Conservation (phyloP, 2,888 invertebrate species). For the Papilio gigon region DNA sequence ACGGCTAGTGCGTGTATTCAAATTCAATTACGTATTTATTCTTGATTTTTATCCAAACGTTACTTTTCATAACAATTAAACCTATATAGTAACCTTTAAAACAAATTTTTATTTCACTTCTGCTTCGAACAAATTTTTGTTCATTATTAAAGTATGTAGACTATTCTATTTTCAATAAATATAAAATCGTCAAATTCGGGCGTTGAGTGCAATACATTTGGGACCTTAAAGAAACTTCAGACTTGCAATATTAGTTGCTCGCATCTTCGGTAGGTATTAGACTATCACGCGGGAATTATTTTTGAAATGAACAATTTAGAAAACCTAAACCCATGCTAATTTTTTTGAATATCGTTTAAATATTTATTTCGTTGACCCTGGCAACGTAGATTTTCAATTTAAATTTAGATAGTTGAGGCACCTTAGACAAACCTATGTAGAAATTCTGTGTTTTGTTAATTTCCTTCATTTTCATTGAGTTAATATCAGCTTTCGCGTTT, state of each 20-base stretch:
- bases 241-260: neutral
- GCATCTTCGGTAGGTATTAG: neutral
- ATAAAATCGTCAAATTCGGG: neutral
- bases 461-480: neutral
- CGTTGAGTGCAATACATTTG: neutral
- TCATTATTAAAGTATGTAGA: neutral
- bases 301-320: constrained; percentile 1
- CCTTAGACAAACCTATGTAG: neutral
- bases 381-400: neutral
- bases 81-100: neutral
- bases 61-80: neutral
- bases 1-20: constrained; percentile 4
- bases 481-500: neutral
- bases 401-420: neutral
- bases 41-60: neutral
- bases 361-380: constrained; percentile 8
- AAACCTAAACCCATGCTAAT: constrained; percentile 7
- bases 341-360: neutral
- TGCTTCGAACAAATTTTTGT: neutral
- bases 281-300: neutral
- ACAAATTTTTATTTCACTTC: neutral
- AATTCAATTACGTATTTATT: neutral
- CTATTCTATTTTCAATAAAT: neutral
- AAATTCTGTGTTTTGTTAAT: neutral
- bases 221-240: neutral